Percentiles rank a stretch among this genome's conserved stretches.
phyloP scores from a whole-genome alignment of 37 sponge, comb jelly and placozoan species.

The Ianthella basta region DNA sequence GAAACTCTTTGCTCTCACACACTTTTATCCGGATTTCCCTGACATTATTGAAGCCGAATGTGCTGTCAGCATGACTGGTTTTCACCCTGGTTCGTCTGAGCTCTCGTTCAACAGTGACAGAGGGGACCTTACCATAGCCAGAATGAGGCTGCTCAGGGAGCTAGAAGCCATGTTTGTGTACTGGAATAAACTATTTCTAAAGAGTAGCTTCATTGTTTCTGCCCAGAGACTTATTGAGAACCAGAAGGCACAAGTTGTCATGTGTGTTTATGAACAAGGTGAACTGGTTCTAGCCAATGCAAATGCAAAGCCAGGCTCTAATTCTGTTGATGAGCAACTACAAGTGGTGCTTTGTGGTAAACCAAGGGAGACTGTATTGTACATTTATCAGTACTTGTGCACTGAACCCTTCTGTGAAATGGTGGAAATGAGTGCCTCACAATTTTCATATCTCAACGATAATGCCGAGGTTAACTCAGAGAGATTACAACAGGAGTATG shows the following conservation, averaged over 20 bases:
- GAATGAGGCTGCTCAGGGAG: neutral
- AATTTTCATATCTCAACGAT: neutral
- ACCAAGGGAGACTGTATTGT: neutral
- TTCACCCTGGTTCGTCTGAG: neutral
- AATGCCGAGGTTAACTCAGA: neutral
- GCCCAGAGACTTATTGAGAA: neutral
- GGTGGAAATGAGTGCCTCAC: neutral
- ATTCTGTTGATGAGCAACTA: neutral
- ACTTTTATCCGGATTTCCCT: constrained; percentile 29
- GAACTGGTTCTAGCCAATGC: neutral
- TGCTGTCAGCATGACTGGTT: constrained; percentile 26
- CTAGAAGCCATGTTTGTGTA: neutral
- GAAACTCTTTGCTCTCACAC: constrained; percentile 21
- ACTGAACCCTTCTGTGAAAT: neutral
- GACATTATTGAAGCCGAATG: neutral
- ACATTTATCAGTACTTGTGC: neutral
- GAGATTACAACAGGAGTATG: neutral
- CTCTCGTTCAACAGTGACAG: neutral
- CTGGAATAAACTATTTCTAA: neutral
- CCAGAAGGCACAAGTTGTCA: neutral
- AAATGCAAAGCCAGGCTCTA: neutral
- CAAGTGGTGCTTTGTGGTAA: neutral
- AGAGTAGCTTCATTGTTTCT: neutral
- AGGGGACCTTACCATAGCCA: neutral
- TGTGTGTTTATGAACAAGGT: neutral